Percentiles rank a stretch among this genome's conserved stretches.
These are phyloP conservation scores for Denticeps clupeoides DNA, from an alignment of 2,797 vertebrate genomes.

Conservation along the genomic window DNA sequence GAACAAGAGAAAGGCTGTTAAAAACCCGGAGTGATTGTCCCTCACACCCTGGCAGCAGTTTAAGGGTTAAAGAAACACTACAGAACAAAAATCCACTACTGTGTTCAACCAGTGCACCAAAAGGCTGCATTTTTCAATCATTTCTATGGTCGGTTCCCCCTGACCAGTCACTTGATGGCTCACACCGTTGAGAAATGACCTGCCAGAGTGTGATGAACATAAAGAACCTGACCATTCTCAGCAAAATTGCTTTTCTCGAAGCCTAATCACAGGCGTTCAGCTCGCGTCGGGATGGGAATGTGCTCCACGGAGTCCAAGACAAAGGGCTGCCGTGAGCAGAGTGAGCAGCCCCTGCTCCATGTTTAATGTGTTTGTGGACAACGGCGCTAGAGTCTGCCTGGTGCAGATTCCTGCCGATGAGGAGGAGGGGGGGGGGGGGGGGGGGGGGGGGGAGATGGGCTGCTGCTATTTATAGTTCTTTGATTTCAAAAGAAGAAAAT, in stretches of 20 bases:
- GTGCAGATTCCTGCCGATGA: neutral
- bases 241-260: no score
- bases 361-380: no score
- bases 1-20: neutral
- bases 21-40: no score
- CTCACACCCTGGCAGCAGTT: no score
- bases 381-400: neutral
- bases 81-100: no score
- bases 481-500: slow-evolving; percentile 61
- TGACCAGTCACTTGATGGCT: slow-evolving; percentile 21
- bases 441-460: slow-evolving; percentile 23
- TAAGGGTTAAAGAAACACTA: no score
- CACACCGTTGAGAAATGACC: slow-evolving; percentile 11
- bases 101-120: no score
- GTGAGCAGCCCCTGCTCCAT: neutral
- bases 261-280: no score
- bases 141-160: slow-evolving; percentile 7
- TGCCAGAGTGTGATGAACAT: neutral
- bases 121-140: slow-evolving; percentile 11
- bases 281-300: no score
- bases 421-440: neutral
- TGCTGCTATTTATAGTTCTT: slow-evolving; percentile 55
- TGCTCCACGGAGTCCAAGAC: no score
- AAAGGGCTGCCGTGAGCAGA: no score
- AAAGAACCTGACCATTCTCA: neutral